Evolutionary conservation across 2,888 invertebrate species (phyloP).

Genomic region (Cylindroiulus punctatus): DNA sequence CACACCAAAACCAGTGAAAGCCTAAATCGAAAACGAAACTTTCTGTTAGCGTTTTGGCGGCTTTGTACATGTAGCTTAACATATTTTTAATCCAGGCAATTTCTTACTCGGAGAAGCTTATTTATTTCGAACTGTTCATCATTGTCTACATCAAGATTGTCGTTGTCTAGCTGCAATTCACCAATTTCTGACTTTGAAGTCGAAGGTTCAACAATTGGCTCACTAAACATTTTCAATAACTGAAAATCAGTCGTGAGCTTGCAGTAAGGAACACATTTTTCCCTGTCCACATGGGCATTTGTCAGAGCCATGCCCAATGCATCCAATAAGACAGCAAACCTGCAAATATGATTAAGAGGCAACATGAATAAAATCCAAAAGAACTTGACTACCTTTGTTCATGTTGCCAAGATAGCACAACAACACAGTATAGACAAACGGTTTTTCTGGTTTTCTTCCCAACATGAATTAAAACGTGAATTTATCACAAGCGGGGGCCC

Average conservation of each 20-base stretch:
- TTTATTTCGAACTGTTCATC: not conserved
- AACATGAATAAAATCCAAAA: too few relatives aligned
- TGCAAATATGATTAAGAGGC: too few relatives aligned
- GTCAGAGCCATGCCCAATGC: not conserved
- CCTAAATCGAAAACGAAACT: not conserved
- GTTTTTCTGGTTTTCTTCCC: too few relatives aligned
- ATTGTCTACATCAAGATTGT: not conserved
- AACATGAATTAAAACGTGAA: too few relatives aligned
- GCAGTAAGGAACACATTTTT: not conserved
- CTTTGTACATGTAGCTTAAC: not conserved
- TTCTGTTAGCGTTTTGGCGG: not conserved
- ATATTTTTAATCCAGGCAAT: not conserved
- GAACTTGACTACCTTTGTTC: too few relatives aligned
- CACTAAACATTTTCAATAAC: not conserved
- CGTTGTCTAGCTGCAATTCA: too few relatives aligned
- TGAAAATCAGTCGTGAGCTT: not conserved
- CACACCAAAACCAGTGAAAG: not conserved
- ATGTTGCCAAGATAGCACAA: too few relatives aligned
- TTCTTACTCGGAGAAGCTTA: not conserved
- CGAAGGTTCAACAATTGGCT: not conserved
- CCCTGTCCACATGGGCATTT: not conserved
- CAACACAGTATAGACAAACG: too few relatives aligned
- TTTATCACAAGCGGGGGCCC: too few relatives aligned
- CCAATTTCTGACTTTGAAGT: not conserved
- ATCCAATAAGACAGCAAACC: not conserved